Conservation (phyloP, 2,113 vertebrate genomes). For the Noctilio leporinus region DNA sequence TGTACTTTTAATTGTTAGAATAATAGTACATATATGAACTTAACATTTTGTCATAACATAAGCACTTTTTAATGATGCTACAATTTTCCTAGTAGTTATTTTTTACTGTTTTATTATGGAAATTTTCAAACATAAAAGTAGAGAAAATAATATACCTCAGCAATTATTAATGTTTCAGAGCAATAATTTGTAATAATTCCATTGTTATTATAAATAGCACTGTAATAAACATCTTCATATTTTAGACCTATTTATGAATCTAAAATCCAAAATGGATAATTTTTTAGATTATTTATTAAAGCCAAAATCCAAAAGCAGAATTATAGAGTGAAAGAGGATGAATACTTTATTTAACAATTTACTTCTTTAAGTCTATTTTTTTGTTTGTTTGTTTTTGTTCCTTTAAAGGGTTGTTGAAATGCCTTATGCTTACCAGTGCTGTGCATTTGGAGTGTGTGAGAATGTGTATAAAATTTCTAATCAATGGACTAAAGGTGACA, state of each 20-base stretch:
- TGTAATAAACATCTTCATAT: background rate
- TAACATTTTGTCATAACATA: background rate
- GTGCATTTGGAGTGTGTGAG: conserved; percentile 89
- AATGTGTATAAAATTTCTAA: conserved; percentile 79
- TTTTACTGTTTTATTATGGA: background rate
- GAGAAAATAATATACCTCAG: background rate
- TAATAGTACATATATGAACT: background rate
- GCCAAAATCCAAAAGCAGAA: background rate
- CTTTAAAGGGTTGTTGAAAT: conserved; percentile 90
- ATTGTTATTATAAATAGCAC: background rate
- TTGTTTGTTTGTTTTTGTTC: conserved; percentile 52
- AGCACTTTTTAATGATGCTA: background rate
- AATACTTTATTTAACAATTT: background rate
- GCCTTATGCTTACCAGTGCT: conserved; percentile 95
- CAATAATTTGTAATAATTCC: conserved; percentile 12
- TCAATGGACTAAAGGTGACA: conserved; percentile 82
- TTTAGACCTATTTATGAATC: too few relatives aligned
- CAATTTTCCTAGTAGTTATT: background rate
- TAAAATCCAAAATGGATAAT: too few relatives aligned
- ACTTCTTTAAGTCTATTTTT: background rate
- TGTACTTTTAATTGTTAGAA: background rate
- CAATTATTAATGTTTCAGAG: background rate
- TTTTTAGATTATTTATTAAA: conserved; percentile 43
- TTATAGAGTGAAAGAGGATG: background rate
- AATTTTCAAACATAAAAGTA: background rate